Percentiles rank a stretch among this genome's conserved stretches.
These are phyloP conservation scores for Drosophila sturtevanti DNA, from an alignment of 1,140 invertebrate genomes.

Conservation along the genomic window DNA sequence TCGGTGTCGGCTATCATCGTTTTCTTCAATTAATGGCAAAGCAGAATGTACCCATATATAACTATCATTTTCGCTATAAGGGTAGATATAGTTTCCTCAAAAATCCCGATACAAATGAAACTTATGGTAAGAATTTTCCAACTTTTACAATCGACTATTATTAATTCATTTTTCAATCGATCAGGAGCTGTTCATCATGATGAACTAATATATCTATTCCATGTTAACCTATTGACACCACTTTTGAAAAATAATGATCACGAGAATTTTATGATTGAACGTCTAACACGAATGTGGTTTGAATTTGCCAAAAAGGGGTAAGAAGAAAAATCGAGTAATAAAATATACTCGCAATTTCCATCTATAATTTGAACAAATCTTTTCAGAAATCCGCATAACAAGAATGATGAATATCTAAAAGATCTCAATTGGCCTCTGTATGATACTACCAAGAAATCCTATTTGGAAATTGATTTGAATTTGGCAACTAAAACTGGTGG, in stretches of 20 bases:
- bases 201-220: conserved; percentile 86
- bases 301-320: conserved; percentile 84
- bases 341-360: too few species aligned
- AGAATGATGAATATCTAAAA: conserved; percentile 54
- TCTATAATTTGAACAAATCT: background rate
- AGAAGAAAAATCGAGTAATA: background rate
- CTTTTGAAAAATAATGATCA: conserved; percentile 82
- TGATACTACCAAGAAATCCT: conserved; percentile 80
- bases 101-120: conserved; percentile 81
- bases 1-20: conserved; percentile 83
- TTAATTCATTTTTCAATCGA: background rate
- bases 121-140: conserved; percentile 74
- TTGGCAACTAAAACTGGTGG: conserved; percentile 83
- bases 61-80: conserved; percentile 84
- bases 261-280: conserved; percentile 83
- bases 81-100: conserved; percentile 84
- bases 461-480: conserved; percentile 84
- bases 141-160: background rate
- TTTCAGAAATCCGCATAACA: conserved; percentile 63
- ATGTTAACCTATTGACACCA: conserved; percentile 79
- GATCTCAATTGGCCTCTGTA: conserved; percentile 83
- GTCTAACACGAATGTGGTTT: conserved; percentile 83
- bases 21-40: conserved; percentile 83
- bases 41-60: conserved; percentile 83
- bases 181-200: conserved; percentile 86